These are phyloP conservation scores for Graphium colonna DNA, from an alignment of 2,888 invertebrate genomes.

Conservation along the genomic window DNA sequence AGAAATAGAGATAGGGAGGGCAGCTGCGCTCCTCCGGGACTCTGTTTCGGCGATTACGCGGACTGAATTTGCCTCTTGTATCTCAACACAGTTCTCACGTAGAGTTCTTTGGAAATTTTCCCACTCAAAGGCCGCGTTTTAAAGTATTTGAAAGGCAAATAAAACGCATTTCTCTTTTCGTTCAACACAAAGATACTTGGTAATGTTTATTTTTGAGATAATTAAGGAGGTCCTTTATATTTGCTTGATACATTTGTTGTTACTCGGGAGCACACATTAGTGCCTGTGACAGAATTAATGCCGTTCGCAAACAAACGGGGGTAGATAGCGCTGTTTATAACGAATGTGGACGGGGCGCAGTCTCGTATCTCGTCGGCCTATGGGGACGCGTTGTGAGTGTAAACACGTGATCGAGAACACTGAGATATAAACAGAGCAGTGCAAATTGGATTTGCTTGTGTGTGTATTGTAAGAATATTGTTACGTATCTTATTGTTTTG, in stretches of 20 bases:
- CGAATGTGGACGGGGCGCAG: slow-evolving; percentile 47
- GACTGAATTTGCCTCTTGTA: slow-evolving; percentile 66
- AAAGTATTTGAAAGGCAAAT: slow-evolving; percentile 78
- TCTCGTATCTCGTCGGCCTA: slow-evolving; percentile 48
- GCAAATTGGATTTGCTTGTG: too few species aligned
- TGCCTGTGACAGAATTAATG: slow-evolving; percentile 51
- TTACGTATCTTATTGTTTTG: too few species aligned
- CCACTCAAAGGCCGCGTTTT: slow-evolving; percentile 67
- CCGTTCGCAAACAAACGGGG: slow-evolving; percentile 50
- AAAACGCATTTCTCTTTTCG: slow-evolving; percentile 61
- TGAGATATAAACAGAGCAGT: too few species aligned
- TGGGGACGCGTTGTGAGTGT: slow-evolving; percentile 40
- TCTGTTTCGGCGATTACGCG: slow-evolving; percentile 78
- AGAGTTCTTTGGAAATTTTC: slow-evolving; percentile 69
- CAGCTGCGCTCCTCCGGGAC: slow-evolving; percentile 63
- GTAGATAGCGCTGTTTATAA: slow-evolving; percentile 32
- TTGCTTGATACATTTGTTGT: slow-evolving; percentile 32
- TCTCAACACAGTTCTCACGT: slow-evolving; percentile 75
- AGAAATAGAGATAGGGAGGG: slow-evolving; percentile 76
- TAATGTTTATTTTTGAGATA: slow-evolving; percentile 63
- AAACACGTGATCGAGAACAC: slow-evolving; percentile 34
- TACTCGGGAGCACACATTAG: slow-evolving; percentile 50
- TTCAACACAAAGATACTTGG: slow-evolving; percentile 34
- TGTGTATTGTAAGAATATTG: too few species aligned
- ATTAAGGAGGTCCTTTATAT: slow-evolving; percentile 37